phyloP scores from a whole-genome alignment of 2,888 invertebrate genomes.

The Meteorus cinctellus region DNA sequence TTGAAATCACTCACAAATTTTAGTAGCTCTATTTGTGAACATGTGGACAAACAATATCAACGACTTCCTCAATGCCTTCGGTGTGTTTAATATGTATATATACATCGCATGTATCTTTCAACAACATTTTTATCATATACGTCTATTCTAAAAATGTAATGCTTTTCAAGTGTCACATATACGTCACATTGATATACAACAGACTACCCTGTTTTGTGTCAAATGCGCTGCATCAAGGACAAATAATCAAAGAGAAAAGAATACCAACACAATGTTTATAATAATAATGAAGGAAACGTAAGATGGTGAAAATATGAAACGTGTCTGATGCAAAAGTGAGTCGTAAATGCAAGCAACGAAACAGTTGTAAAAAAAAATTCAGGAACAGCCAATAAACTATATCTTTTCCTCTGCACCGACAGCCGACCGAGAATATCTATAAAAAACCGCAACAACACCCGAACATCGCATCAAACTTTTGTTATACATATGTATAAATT shows the following conservation, averaged over 20 bases:
- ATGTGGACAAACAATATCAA: constrained; percentile 28
- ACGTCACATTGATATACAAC: not conserved
- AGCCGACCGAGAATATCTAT: constrained; percentile 19
- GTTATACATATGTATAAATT: constrained; percentile 39
- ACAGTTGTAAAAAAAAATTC: constrained; percentile 19
- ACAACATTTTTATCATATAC: constrained; percentile 3
- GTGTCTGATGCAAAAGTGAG: constrained; percentile 10
- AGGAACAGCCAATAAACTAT: constrained; percentile 49
- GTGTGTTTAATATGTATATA: not conserved
- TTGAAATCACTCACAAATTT: not conserved
- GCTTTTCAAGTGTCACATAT: not conserved
- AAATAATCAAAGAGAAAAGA: not conserved
- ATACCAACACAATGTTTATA: not conserved
- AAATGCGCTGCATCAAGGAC: not conserved
- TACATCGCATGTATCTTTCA: not conserved
- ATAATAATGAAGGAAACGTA: not conserved
- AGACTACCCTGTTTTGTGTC: not conserved
- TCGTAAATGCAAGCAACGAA: constrained; percentile 45
- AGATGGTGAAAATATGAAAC: not conserved
- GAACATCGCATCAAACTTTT: constrained; percentile 57
- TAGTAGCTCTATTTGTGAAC: constrained; percentile 17
- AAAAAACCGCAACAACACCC: constrained; percentile 45
- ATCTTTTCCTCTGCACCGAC: constrained; percentile 38
- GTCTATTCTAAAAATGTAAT: not conserved
- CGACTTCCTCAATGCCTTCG: constrained; percentile 20